Evolutionary conservation across 1,140 invertebrate species (phyloP).

Genomic region (Zaprionus africanus): DNA sequence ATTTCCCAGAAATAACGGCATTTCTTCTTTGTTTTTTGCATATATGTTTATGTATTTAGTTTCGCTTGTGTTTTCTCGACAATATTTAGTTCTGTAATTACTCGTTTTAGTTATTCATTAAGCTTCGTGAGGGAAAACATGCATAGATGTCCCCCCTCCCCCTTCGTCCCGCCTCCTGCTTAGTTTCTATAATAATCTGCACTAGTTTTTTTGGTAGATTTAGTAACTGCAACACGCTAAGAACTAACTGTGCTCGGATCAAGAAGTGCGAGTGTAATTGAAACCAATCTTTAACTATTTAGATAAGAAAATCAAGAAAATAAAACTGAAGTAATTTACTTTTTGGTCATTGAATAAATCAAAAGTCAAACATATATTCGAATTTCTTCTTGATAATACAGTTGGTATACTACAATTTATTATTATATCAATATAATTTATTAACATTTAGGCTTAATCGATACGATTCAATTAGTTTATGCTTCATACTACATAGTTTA

Average conservation of each 20-base stretch:
- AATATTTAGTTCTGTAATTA: constrained; percentile 50
- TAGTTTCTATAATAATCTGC: constrained; percentile 23
- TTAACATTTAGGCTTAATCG: constrained; percentile 67
- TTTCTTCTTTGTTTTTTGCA: constrained; percentile 47
- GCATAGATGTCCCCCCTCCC: not conserved
- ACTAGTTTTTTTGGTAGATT: constrained; percentile 16
- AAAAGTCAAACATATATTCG: not conserved
- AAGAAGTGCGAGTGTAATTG: constrained; percentile 41
- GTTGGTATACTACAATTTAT: constrained; percentile 33
- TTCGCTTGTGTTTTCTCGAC: constrained; percentile 43
- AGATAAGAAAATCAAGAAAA: not conserved
- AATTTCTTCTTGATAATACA: not conserved
- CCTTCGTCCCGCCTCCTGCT: not conserved
- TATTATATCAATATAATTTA: constrained; percentile 26
- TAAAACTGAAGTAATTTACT: not conserved
- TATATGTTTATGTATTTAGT: constrained; percentile 67
- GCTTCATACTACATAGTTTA: constrained; percentile 26
- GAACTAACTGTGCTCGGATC: constrained; percentile 45
- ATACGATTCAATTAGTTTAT: constrained; percentile 53
- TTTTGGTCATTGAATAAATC: not conserved
- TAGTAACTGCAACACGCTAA: constrained; percentile 50
- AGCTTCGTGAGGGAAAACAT: constrained; percentile 5
- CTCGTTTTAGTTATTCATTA: constrained; percentile 32
- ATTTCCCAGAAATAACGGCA: constrained; percentile 21
- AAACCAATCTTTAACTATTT: constrained; percentile 20